phyloP scores from a whole-genome alignment of 2,888 invertebrate genomes.

The Epistrophe grossulariae region DNA sequence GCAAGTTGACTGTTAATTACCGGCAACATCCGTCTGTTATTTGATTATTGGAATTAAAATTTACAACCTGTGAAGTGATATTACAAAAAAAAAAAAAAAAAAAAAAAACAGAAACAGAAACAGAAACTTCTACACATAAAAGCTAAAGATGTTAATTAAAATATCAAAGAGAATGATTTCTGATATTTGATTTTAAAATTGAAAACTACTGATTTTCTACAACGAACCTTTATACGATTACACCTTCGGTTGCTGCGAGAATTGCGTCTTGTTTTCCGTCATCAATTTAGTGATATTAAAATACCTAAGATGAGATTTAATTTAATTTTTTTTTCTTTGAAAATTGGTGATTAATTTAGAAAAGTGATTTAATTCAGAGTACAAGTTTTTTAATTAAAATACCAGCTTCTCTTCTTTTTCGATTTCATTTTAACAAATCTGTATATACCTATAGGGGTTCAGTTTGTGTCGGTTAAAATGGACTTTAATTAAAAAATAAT shows the following conservation, averaged over 20 bases:
- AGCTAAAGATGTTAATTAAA: background rate
- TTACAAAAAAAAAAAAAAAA: slow-evolving; percentile 3
- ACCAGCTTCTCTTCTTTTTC: background rate
- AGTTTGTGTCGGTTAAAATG: background rate
- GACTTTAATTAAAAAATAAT: background rate
- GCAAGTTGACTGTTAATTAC: background rate
- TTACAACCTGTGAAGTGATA: slow-evolving; percentile 59
- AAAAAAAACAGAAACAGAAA: no score
- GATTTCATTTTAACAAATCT: background rate
- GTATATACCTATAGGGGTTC: background rate
- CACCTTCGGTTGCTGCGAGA: background rate
- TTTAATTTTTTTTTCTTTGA: background rate
- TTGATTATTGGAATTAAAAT: slow-evolving; percentile 20
- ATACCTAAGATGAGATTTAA: background rate
- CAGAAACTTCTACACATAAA: background rate
- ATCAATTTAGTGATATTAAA: background rate
- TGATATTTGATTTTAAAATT: background rate
- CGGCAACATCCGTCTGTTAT: slow-evolving; percentile 40
- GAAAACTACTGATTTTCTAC: background rate
- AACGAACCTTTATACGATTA: background rate
- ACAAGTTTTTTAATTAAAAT: background rate
- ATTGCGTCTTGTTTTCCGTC: background rate
- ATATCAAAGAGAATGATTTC: background rate
- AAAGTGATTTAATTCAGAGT: background rate
- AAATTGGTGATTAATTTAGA: background rate